A percentile compares a stretch with the other conserved stretches of the same genome.
Evolutionary conservation across 1,140 invertebrate species (phyloP).

Genomic region (Nomia melanderi): DNA sequence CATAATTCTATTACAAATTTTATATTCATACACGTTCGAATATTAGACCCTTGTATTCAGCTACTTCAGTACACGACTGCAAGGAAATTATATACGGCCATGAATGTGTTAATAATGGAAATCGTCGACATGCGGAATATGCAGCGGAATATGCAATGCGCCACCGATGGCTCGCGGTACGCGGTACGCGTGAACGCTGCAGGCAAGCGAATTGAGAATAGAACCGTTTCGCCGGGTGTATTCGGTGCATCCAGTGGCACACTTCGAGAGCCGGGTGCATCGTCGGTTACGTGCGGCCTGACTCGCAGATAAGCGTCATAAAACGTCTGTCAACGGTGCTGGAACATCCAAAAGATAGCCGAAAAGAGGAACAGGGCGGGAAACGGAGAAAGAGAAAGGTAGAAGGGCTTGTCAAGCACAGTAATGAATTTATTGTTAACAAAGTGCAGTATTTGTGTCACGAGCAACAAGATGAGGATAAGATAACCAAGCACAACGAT

Average conservation of each 20-base stretch:
- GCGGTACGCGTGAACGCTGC: not conserved
- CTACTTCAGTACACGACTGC: too few species aligned
- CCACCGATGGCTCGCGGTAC: too few species aligned
- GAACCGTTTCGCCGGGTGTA: not conserved
- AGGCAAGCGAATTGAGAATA: not conserved
- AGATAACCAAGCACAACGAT: constrained; percentile 39
- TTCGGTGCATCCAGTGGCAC: constrained; percentile 19
- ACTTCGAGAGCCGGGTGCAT: constrained; percentile 14
- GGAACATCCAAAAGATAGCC: not conserved
- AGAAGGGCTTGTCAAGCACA: constrained; percentile 18
- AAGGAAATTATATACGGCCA: too few species aligned
- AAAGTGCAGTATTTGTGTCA: constrained; percentile 15
- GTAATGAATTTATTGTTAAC: constrained; percentile 49
- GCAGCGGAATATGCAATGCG: too few species aligned
- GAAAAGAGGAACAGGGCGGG: too few species aligned
- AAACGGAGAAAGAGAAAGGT: not conserved
- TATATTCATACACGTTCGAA: too few species aligned
- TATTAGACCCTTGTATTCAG: too few species aligned
- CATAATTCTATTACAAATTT: too few species aligned
- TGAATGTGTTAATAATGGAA: not conserved
- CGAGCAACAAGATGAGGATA: constrained; percentile 26
- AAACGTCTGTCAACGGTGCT: constrained; percentile 38
- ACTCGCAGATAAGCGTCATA: constrained; percentile 37
- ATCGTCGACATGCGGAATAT: too few species aligned
- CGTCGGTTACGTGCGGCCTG: not conserved